Conservation (phyloP, 2,888 invertebrate genomes). For the Malacosoma neustria region DNA sequence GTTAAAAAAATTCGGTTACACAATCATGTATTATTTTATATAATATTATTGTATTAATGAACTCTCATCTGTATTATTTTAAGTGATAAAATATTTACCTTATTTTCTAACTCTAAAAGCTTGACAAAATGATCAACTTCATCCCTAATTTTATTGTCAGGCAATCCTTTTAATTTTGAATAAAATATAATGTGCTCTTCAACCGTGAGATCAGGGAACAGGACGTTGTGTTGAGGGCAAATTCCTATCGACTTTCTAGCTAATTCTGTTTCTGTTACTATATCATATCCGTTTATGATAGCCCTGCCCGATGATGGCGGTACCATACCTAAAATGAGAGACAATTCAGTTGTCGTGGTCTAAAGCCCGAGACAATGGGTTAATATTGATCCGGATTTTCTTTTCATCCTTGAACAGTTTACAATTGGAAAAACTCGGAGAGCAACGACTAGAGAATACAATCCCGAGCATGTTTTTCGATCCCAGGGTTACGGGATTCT, state of each 20-base stretch:
- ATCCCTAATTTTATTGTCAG: constrained; percentile 55
- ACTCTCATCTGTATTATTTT: no score
- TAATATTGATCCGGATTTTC: no score
- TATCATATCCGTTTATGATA: constrained; percentile 81
- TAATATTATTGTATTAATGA: no score
- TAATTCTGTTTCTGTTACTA: constrained; percentile 79
- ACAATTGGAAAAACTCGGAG: no score
- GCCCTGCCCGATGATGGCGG: constrained; percentile 83
- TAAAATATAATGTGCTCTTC: constrained; percentile 90
- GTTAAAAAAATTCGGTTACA: no score
- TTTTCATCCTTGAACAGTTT: no score
- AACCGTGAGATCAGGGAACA: constrained; percentile 89
- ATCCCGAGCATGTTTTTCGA: no score
- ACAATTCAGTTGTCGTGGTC: no score
- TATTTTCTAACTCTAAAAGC: constrained; percentile 78
- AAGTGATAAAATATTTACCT: constrained; percentile 44
- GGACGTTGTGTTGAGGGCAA: constrained; percentile 91
- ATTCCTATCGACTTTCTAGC: constrained; percentile 84
- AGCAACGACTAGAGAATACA: no score
- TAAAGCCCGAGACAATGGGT: no score
- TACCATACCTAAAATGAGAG: constrained; percentile 82
- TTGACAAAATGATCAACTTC: constrained; percentile 81
- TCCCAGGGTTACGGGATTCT: no score
- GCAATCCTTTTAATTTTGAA: constrained; percentile 81
- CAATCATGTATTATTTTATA: no score